Conservation (phyloP, 2,113 vertebrate genomes). For the Meleagris gallopavo region DNA sequence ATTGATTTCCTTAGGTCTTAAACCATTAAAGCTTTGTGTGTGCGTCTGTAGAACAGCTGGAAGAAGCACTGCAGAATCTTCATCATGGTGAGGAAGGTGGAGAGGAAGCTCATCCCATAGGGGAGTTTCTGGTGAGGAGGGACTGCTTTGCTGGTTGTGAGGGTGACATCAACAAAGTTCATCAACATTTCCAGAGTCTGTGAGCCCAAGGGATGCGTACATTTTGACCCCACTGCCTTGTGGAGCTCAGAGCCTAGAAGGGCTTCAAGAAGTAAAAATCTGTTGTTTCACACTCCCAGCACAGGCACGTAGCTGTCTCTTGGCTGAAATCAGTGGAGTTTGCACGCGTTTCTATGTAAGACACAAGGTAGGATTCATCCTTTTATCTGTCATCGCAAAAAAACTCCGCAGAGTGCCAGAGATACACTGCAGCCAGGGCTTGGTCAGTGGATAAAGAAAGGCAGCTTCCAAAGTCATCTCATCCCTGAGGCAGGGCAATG, state of each 20-base stretch:
- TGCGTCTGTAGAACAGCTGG: background rate
- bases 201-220: accelerated
- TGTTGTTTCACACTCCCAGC: background rate
- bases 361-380: background rate
- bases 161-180: background rate
- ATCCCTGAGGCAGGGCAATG: background rate
- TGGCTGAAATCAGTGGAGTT: background rate
- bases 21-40: background rate
- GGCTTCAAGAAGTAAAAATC: background rate
- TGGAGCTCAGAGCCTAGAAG: background rate
- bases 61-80: background rate
- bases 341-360: background rate
- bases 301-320: background rate
- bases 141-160: background rate
- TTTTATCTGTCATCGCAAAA: background rate
- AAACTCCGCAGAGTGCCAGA: background rate
- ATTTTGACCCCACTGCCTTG: accelerated
- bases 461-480: background rate
- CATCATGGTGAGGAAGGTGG: accelerated
- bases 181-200: background rate
- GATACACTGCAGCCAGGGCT: accelerated
- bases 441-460: background rate
- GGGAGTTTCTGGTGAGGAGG: background rate
- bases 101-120: background rate
- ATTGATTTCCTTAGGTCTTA: background rate